Conservation (phyloP, 2,888 invertebrate species). For the Eristalis arbustorum region DNA sequence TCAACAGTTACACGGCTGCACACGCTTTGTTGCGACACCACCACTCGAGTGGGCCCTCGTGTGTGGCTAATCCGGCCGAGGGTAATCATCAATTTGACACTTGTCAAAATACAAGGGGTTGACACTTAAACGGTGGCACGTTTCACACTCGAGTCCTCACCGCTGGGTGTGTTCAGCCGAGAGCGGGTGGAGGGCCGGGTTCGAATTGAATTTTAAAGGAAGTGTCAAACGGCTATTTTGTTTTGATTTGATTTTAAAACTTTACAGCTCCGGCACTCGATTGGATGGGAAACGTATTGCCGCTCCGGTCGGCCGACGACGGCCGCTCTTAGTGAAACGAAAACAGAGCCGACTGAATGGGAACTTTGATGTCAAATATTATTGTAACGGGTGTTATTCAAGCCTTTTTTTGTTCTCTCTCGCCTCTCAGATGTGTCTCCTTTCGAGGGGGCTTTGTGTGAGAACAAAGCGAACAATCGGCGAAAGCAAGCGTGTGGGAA, state of each 20-base stretch:
- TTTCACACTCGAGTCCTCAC: constrained; percentile 34
- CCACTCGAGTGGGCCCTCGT: constrained; percentile 37
- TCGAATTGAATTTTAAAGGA: constrained; percentile 60
- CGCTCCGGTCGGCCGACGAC: not conserved
- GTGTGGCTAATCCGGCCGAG: constrained; percentile 49
- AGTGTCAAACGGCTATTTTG: constrained; percentile 40
- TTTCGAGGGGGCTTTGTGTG: constrained; percentile 19
- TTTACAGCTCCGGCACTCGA: constrained; percentile 22
- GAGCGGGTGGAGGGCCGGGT: not conserved
- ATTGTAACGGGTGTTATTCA: constrained; percentile 35
- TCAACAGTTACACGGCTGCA: not conserved
- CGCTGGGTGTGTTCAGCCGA: constrained; percentile 16
- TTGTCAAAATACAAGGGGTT: constrained; percentile 78
- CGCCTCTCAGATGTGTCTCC: no score
- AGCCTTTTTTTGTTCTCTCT: constrained; percentile 1
- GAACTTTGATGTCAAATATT: constrained; percentile 41
- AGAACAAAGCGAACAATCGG: constrained; percentile 22
- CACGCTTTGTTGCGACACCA: not conserved
- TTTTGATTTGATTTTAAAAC: constrained; percentile 70
- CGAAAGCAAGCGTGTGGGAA: constrained; percentile 2
- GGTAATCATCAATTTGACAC: constrained; percentile 74
- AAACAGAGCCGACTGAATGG: constrained; percentile 22
- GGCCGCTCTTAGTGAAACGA: constrained; percentile 31
- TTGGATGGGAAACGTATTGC: constrained; percentile 62
- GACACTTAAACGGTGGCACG: constrained; percentile 68